Base-by-base conservation (phyloP, 2,797 vertebrate species). In the Sebastes steindachneri region DNA sequence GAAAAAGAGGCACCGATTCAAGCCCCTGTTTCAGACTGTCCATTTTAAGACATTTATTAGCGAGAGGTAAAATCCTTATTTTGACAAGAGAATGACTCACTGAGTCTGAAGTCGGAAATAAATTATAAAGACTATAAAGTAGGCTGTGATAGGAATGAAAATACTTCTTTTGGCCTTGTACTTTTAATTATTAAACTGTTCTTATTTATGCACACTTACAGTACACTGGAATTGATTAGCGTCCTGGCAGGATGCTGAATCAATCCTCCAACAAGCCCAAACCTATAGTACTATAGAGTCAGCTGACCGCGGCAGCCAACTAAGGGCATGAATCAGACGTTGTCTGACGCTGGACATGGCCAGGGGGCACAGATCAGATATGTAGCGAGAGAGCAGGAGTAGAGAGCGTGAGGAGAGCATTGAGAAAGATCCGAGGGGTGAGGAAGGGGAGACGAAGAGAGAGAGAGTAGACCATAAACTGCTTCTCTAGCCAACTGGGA, bases 271-370 rank as follows among this genome's bases (percentile, higher is more conserved):
- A 65, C 72, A 10, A 73, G 62, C 33, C 58, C 59, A 9, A 75
- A 74, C 65, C 55, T 64, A 64, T 29, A 65, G 69, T 48, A 31
- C 31, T 29, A 35, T 33, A 15, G 25, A 60, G 80, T 88, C 86
- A 88, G 75, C 88, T 85, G 84, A 89, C 41, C 59, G 15, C 74
- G 66, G 75, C 48, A 41, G 85, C 70, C 65, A 25, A 80, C 66
- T 37, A 9, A 55, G 48, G 67, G 79, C 82, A 92, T 92, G 89
- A 94, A 94, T 94, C 88, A 88, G 88, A 86, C 75, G 77, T 84
- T 93, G 89, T 92, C 83, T 88, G 83, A 81, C 28, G 70, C 75
- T 87, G 89, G 87, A 86, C 84, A 70, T 77, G n/a, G 87, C 93
- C 89, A 3, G 71, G 62, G 87, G 92, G 89, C 85, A 83, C 31